Conservation (phyloP, 1,140 invertebrate species). For the Diploscapter pachys region DNA sequence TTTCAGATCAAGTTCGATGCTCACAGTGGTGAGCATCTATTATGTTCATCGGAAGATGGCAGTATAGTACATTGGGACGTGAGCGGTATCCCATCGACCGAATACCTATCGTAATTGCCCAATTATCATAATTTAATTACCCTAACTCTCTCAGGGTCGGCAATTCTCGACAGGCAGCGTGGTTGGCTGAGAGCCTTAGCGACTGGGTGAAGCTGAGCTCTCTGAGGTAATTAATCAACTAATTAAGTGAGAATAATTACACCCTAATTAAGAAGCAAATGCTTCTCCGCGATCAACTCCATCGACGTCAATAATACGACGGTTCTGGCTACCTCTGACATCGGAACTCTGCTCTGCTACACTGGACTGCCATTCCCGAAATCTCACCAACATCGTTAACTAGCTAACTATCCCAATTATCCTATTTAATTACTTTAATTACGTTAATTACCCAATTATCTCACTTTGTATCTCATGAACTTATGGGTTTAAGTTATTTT, state of each 20-base stretch:
- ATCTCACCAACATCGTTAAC: constrained; percentile 1
- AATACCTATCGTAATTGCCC: not conserved
- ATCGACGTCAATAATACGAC: constrained; percentile 19
- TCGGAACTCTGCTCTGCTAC: constrained; percentile 10
- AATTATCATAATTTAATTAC: not conserved
- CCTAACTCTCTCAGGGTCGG: not conserved
- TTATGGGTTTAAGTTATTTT: too few species aligned
- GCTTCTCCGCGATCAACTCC: constrained; percentile 9
- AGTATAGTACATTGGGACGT: constrained; percentile 17
- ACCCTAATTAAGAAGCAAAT: constrained; percentile 10
- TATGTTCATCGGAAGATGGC: constrained; percentile 12
- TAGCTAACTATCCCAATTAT: not conserved
- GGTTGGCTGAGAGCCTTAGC: constrained; percentile 10
- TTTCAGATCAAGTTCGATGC: constrained; percentile 21
- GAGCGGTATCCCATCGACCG: not conserved
- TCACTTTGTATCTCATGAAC: too few species aligned
- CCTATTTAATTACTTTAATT: too few species aligned
- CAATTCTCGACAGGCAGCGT: not conserved
- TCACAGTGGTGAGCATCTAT: constrained; percentile 1
- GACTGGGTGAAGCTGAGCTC: not conserved
- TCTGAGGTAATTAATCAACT: not conserved
- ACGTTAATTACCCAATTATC: too few species aligned
- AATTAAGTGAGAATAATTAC: constrained; percentile 1
- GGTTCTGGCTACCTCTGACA: constrained; percentile 3
- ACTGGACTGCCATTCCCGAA: not conserved